These are phyloP conservation scores for Teleiodes luculella DNA, from an alignment of 2,888 invertebrate species.

Conservation along the genomic window DNA sequence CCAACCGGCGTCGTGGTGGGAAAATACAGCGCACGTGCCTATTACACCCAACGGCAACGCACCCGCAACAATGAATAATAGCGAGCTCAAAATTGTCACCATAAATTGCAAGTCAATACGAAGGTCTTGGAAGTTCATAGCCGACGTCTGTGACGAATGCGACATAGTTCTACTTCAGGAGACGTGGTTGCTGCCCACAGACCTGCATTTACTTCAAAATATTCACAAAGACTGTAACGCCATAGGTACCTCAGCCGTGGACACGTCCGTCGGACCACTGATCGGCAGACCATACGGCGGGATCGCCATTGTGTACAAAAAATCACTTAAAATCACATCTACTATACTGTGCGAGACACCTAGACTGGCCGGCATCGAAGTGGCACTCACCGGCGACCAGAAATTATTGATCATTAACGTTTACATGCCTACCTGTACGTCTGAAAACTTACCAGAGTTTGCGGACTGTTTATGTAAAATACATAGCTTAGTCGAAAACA, in stretches of 20 bases:
- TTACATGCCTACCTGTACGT: background rate
- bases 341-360: background rate
- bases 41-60: background rate
- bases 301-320: background rate
- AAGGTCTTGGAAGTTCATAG: background rate
- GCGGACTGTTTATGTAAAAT: background rate
- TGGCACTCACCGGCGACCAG: background rate
- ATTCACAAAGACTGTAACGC: background rate
- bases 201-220: background rate
- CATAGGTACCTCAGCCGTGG: constrained; percentile 1
- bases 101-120: background rate
- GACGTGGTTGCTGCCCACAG: background rate
- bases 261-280: background rate
- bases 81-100: background rate
- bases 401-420: background rate
- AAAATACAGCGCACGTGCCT: background rate
- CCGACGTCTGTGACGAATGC: background rate
- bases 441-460: background rate
- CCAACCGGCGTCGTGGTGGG: background rate
- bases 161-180: background rate
- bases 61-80: background rate
- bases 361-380: background rate
- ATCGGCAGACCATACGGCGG: background rate
- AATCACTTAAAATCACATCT: background rate
- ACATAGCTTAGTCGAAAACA: background rate